Base-by-base conservation (phyloP, 2,797 vertebrate genomes). In the Poeciliopsis turneri region DNA sequence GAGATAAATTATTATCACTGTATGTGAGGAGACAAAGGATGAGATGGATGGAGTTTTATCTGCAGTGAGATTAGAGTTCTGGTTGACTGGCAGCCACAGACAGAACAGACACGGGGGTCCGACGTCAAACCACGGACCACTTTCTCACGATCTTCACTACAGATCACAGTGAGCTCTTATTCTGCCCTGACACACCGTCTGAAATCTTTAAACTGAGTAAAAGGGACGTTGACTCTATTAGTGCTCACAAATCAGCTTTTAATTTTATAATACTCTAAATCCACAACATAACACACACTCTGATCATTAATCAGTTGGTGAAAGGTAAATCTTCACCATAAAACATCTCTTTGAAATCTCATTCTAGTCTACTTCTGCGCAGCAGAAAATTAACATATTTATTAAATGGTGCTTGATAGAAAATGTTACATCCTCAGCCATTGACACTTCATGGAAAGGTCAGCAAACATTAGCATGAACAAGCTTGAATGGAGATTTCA, bases 51-150 rank as follows among this genome's bases (percentile, higher is more conserved):
- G 86, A 86, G 84, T 84, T 82, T 86, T 93, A 92, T 94, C 92
- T 90, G 82, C 79, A 81, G 85, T 84, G 82, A 93, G 93, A 94
- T 94, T 89, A 90, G 84, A 57, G 93, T 94, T 93, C 89, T 91
- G 93, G 91, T 93, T 95, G 95, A 94, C 87, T 94, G 93, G 92
- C 90, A 82, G 91, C 91, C 92, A 94, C 92, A 95, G 93, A 93
- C 87, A 82, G 86, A 81, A 82, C 87, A 90, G 91, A 86, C 90
- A 88, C 74, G 84, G 90, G 85, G 89, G 87, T 90, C 84, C 82
- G 77, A 45, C 82, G 84, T 80, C 88, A 90, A 91, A 92, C 86
- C 78, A 78, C 89, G 84, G 86, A 84, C 79, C 81, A 87, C 86
- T 88, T 94, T 95, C 94, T 94, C 93, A 94, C 88, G 83, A 82